These are phyloP conservation scores for Proctacanthus coquilletti DNA, from an alignment of 1,140 invertebrate genomes.

Conservation along the genomic window DNA sequence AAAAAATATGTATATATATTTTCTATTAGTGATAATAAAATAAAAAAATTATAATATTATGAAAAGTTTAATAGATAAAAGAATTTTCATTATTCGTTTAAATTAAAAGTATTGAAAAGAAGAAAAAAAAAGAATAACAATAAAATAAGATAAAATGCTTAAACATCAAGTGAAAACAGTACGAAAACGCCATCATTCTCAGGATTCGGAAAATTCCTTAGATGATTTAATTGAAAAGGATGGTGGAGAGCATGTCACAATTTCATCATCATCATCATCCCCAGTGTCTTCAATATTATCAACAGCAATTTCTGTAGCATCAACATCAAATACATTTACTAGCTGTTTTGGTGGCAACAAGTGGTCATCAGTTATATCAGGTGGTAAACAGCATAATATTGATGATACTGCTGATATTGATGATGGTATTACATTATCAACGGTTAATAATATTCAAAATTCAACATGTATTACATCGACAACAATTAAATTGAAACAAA, in stretches of 20 bases:
- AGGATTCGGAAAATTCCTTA: not conserved
- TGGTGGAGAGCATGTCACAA: too few species aligned
- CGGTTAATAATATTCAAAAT: too few species aligned
- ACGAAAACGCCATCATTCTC: not conserved
- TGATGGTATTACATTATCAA: not conserved
- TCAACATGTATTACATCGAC: too few species aligned
- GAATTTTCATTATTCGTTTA: too few species aligned
- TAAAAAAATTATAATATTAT: too few species aligned
- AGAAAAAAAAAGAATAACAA: not conserved
- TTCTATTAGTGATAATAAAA: too few species aligned
- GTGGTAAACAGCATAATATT: not conserved
- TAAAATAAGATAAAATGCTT: constrained; percentile 1
- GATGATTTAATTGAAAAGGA: not conserved
- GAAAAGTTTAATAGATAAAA: too few species aligned
- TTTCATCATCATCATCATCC: not conserved
- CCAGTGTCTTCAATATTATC: not conserved
- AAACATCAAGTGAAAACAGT: not conserved
- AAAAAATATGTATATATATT: too few species aligned
- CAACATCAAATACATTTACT: not conserved
- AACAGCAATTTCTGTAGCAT: not conserved
- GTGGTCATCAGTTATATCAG: not conserved
- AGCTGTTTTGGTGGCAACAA: not conserved
- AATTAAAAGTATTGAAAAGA: too few species aligned
- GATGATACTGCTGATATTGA: not conserved
- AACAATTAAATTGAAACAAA: not conserved